Evolutionary conservation across 1,140 invertebrate genomes (phyloP), one percentile per base, ranked within the genome.

Genomic region (Drosophila kepulauana): DNA sequence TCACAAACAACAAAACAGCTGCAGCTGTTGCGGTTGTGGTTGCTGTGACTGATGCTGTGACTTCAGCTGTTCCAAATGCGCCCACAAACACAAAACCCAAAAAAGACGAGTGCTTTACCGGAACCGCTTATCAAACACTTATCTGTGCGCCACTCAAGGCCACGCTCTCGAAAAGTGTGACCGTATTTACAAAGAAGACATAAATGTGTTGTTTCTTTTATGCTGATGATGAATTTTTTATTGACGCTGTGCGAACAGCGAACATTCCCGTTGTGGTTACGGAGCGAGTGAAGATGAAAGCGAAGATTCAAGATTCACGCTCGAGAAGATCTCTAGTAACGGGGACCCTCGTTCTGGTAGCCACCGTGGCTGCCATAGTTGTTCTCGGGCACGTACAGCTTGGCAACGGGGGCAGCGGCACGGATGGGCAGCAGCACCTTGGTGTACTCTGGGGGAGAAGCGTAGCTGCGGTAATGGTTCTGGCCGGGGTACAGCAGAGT

Each of bases 351-450:
- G 35, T 28, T 25, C 3, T 54, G 61, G 58, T 85, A 81, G 33
- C 15, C 45, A 35, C 25, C 51, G 1, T 72, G 65, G 69, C 41
- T 58, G 74, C 66, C 75, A 30, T 89, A 89, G 56, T 78, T 69
- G 65, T 89, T 71, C 86, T 86, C 78, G 10, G 86, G 86, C 8
- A 90, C 13, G 66, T 30, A 90, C 0, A 90, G 75, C 80, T 88
- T 90, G 74, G 86, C 86, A 46, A 90, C 86, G 25, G 87, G 82
- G 5, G 69, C 58, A 38, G 71, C 82, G 30, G 82, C 59, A 13
- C 78, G 79, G 33, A 90, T 38, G 69, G 86, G 86, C 75, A 90
- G 76, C 2, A 86, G 5, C 43, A 90, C 87, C 79, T 90, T 86
- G 79, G 76, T 82, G 86, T 85, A 82, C 76, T 86, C 86, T 6